Evolutionary conservation across 2,113 vertebrate genomes (phyloP).

Genomic region (Tachycineta bicolor): DNA sequence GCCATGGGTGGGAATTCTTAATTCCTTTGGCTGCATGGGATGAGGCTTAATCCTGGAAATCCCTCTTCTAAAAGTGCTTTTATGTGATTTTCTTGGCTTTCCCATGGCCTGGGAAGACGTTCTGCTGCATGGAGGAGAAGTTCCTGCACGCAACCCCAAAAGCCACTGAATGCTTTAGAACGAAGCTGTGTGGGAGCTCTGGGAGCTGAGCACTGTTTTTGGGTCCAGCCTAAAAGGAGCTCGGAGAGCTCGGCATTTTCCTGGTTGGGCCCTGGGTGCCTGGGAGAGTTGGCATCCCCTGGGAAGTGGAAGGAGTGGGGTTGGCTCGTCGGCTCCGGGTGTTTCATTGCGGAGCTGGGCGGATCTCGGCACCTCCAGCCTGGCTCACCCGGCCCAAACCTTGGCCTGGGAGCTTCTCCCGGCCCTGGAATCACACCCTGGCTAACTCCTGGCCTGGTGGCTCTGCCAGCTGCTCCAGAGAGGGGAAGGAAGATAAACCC

Average conservation of each 20-base stretch:
- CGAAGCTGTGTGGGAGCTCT: background rate
- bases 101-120: background rate
- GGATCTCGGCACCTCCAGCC: background rate
- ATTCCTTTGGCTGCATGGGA: background rate
- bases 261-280: background rate
- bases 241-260: background rate
- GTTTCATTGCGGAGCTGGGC: background rate
- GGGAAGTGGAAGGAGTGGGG: background rate
- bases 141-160: background rate
- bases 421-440: background rate
- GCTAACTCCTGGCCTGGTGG: background rate
- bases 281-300: background rate
- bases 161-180: background rate
- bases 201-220: background rate
- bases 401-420: background rate
- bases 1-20: background rate
- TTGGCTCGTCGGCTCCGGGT: background rate
- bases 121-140: background rate
- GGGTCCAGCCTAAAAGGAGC: background rate
- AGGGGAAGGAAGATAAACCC: background rate
- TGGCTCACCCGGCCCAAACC: background rate
- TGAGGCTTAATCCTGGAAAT: background rate
- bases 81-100: background rate
- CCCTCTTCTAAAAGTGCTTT: background rate
- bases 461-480: background rate